Base-by-base conservation (phyloP, 2,797 vertebrate species). In the Sebastes oblongus region DNA sequence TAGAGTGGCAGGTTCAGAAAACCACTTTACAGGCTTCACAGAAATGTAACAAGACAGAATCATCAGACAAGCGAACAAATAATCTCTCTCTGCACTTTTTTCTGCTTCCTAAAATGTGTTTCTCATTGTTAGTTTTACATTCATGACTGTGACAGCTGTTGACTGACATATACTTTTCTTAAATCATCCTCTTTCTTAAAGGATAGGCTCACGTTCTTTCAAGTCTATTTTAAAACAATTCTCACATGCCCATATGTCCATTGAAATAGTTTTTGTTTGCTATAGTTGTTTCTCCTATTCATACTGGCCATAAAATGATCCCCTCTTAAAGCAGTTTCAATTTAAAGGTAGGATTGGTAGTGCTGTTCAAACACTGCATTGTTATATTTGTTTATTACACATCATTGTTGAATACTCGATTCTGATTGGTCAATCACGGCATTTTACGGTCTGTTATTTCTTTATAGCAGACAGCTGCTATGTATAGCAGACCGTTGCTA, bases 1-100 rank as follows among this genome's bases (percentile, higher is more conserved):
- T 87, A 82, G 74, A 83, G 77, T 86, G 76, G 52, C 78, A 85
- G 66, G 87, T 88, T 91, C 64, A 88, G 69, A 90, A 87, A 78
- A 84, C 25, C 56, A 72, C 54, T 75, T 71, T 54, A 80, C 39
- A 60, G 20, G 12, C 16, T 59, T 58, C 16, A 56, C n/a, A 52
- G 52, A 62, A 64, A 52, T 64, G 13, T n/a, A 30, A 61, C 20
- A 59, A 54, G 71, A 67, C 54, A 70, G 64, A 81, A 82, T 66
- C 81, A 61, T 67, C 55, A 69, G 60, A 60, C 34, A 80, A 66
- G 67, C 58, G 39, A 86, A 71, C 46, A 75, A 68, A 60, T 65
- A 12, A 60, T 56, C 9, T 27, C 4, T 52, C 16, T 56, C 30
- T 7, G 18, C 30, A 6, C 30, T 34, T 27, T 34, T 64, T 32